Evolutionary conservation across 1,140 invertebrate genomes (phyloP), one percentile per base, ranked within the genome.

Genomic region (Ips nitidus): DNA sequence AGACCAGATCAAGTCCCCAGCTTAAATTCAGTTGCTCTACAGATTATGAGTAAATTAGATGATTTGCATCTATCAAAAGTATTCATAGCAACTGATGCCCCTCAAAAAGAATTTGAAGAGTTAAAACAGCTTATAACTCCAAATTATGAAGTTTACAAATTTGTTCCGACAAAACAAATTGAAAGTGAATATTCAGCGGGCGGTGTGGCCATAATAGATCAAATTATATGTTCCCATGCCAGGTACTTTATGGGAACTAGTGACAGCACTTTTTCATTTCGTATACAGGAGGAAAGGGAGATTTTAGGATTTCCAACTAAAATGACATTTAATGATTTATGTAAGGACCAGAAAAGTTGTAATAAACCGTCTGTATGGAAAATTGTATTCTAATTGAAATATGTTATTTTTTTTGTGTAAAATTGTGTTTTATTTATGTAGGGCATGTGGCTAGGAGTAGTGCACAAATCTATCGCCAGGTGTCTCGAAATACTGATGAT

Each of bases 231-330:
- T 83, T 90, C 95, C 0, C 88, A 93, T 82, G 90, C 94, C 3
- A 87, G 88, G 77, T 89, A 90, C 84, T 97, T 98, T 79, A 88
- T 98, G 71, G 97, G 97, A 41, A 95, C 94, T 1, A 86, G 91
- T 78, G 93, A 95, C 78, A 98, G 97, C 71, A 99, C 97, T 39
- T 99, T 98, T 82, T 92, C 95, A 7, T 97, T 93, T 80, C 85
- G 97, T 60, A 98, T 98, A 71, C 95, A 98, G 84, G 97, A 99
- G 81, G 97, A 98, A 79, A 85, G 97, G 53, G 96, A 98, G 83
- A 97, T 98, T 70, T 79, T 98, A 36, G 94, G 94, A 3, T 96
- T 97, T 81, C 82, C 86, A 43, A 82, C 86, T 68, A 78, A 88
- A 45, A 90, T 88, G 8, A 98, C 96, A 37, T 98, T 97, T 80